Evolutionary conservation across 2,888 invertebrate genomes (phyloP).

Genomic region (Lochmaea capreae): DNA sequence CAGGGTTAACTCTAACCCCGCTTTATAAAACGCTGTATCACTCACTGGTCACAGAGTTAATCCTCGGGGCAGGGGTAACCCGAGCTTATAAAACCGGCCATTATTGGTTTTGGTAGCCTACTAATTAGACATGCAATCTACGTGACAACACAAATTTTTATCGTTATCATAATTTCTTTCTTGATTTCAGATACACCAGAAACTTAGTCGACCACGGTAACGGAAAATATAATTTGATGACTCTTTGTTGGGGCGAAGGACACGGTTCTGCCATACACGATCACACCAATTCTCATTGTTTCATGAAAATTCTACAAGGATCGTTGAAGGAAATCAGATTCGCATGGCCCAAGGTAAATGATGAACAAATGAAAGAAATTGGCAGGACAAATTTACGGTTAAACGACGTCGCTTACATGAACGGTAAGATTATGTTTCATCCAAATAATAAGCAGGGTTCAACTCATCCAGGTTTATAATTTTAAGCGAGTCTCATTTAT

Average conservation of each 20-base stretch:
- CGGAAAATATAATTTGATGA: slow-evolving; percentile 96
- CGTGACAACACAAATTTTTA: not conserved
- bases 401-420: slow-evolving; percentile 94
- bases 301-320: slow-evolving; percentile 94
- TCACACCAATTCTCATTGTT: slow-evolving; percentile 96
- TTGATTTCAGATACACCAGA: slow-evolving; percentile 83
- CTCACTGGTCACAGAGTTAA: too few species aligned
- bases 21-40: too few species aligned
- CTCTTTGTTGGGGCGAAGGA: slow-evolving; percentile 98
- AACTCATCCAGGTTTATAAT: too few species aligned
- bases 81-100: too few species aligned
- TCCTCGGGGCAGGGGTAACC: too few species aligned
- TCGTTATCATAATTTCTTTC: not conserved
- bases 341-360: slow-evolving; percentile 77
- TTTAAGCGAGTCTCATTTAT: too few species aligned
- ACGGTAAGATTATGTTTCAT: slow-evolving; percentile 73
- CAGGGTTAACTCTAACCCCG: too few species aligned
- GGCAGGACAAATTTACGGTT: slow-evolving; percentile 74
- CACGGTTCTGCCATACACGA: slow-evolving; percentile 96
- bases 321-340: slow-evolving; percentile 85
- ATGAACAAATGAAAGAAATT: slow-evolving; percentile 65
- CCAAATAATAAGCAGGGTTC: too few species aligned
- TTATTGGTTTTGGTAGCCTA: too few species aligned
- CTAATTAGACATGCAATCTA: not conserved
- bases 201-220: slow-evolving; percentile 97